Base-by-base conservation (phyloP, 2,113 vertebrate species). In the Corapipo altera region DNA sequence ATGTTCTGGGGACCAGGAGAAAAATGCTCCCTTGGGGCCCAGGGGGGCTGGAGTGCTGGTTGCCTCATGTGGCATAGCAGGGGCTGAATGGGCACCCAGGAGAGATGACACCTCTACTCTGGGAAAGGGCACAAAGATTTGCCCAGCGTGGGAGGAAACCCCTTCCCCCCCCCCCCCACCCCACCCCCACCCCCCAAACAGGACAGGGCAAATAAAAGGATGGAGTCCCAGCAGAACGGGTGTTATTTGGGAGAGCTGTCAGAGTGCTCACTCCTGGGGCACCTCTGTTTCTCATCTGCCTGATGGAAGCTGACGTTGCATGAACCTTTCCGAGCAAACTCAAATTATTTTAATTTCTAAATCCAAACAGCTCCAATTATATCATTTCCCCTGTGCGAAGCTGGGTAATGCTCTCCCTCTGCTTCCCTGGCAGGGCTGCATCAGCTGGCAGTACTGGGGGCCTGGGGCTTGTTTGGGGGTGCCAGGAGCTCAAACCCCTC, bases 261-360 rank as follows among this genome's bases (percentile, higher is more conserved):
- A 94, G 91, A 93, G 70, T 24, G 1, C 75, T 86, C 70, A 30
- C 95, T 96, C 90, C 93, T 21, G 27, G 86, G 93, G 85, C 88
- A 81, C 67, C 73, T 79, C 97, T 97, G 97, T 91, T 96, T 96
- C 96, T 96, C 95, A 86, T 97, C 97, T 0, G 33, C 83, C 69
- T 97, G 94, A 97, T 97, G 92, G 95, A 92, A 97, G 90, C 94
- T 97, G 97, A 97, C 94, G 19, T 88, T 96, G 94, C 96, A 96
- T 96, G 96, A 97, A 97, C 95, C 82, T 94, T 96, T 69, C 96
- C 3, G 12, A 97, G 91, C 94, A 96, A 96, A 94, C 95, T 95
- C 93, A 96, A 96, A 96, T 97, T 97, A 97, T 96, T 96, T 86
- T 94, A 96, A 97, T 97, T 97, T 97, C 90, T 94, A 97, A 97